Conservation (phyloP, 2,888 invertebrate species). For the Mesoligia furuncula region DNA sequence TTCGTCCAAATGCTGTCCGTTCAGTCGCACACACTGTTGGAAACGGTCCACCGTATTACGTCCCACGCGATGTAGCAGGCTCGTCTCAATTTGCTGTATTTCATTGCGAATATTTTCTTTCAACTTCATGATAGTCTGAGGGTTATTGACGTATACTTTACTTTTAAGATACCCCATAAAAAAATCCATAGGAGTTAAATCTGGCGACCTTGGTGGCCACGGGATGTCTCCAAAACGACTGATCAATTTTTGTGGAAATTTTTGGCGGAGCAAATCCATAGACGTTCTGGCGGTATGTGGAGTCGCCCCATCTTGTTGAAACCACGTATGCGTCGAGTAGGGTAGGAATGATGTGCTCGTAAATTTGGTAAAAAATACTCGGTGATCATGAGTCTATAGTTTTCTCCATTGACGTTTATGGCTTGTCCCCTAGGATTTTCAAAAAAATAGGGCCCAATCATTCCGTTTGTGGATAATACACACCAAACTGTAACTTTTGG, state of each 20-base stretch:
- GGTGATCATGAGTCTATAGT: too few species aligned
- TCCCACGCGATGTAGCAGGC: background rate
- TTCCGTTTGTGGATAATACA: too few species aligned
- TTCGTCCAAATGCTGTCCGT: background rate
- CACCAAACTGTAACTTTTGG: too few species aligned
- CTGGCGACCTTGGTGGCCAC: background rate
- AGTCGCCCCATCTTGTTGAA: background rate
- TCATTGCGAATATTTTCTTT: background rate
- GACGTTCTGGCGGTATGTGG: too few species aligned
- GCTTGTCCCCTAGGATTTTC: too few species aligned
- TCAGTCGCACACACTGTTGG: background rate
- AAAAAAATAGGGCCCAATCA: too few species aligned
- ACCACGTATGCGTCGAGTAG: slow-evolving; percentile 8
- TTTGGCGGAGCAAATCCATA: too few species aligned
- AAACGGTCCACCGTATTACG: background rate
- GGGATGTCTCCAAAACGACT: too few species aligned
- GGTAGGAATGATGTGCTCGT: too few species aligned
- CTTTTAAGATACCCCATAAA: background rate
- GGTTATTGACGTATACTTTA: background rate
- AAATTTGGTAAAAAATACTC: too few species aligned
- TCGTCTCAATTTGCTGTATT: background rate
- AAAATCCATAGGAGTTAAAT: background rate
- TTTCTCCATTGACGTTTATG: too few species aligned
- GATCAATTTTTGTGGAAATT: too few species aligned
- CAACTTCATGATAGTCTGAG: background rate